Base-by-base conservation (phyloP, 2,888 invertebrate genomes). In the Sinohyriopsis cumingii region DNA sequence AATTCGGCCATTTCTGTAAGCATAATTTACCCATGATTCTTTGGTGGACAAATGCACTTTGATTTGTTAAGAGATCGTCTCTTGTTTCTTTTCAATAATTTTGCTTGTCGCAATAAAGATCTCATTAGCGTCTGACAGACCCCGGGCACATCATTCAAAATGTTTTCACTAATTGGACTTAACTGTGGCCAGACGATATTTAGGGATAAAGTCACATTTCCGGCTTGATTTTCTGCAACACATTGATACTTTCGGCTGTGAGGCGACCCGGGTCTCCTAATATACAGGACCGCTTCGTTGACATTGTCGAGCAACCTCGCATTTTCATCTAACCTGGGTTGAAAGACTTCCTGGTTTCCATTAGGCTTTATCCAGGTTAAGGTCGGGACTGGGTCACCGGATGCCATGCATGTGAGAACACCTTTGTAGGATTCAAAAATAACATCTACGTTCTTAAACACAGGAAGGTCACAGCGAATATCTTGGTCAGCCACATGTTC, bases 201-300 rank as follows among this genome's bases (percentile, higher is more conserved):
- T 33, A 88, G 70, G 4, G 85, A 83, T 24, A 88, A 78, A 7
- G 87, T 86, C 28, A 87, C 86, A 66, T 88, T 87, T 5, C 88
- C 88, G 0, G 86, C 87, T 0, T 83, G 84, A 69, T 88, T 88
- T 71, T 82, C 82, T 19, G 88, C 88, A 24, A 88, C 71, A 67
- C 88, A 88, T 69, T 81, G 81, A 73, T 86, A 88, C 68, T 76
- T 76, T 9, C 84, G 84, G 22, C 80, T 82, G 63, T 73, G 72
- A 53, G 72, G 68, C 12, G 76, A 74, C 60, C 78, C 77, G 3
- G 79, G 76, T 67, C 77, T 75, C 33, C 80, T 73, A 62, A 86
- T 79, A 65, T 77, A 78, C 68, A 86, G 68, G 28, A 86, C 76
- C 6, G 82, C 87, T 45, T 45, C 45, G 45, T 45, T 45, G 15